phyloP scores from a whole-genome alignment of 2,797 vertebrate genomes.

The Paedocypris micromegethes region DNA sequence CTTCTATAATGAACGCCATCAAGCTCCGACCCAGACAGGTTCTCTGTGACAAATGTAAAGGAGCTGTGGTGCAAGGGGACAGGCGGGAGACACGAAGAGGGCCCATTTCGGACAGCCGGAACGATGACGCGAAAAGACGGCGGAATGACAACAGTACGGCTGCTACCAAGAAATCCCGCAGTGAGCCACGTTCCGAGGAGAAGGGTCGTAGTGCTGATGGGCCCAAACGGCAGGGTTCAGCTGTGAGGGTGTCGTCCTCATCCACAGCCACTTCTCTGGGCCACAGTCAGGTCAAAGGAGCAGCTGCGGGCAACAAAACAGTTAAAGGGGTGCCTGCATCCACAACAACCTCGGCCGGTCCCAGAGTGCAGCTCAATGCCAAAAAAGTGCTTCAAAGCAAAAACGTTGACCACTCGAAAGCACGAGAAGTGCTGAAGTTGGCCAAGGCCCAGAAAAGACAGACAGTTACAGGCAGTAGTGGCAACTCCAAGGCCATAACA shows the following conservation, averaged over 20 bases:
- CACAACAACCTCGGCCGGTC: slow-evolving; percentile 60
- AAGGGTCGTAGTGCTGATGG: slow-evolving; percentile 69
- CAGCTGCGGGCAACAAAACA: slow-evolving; percentile 60
- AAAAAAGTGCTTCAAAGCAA: slow-evolving; percentile 90
- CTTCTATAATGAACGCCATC: slow-evolving; percentile 96
- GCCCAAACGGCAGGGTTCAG: slow-evolving; percentile 74
- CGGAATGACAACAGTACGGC: slow-evolving; percentile 72
- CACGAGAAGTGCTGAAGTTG: slow-evolving; percentile 85
- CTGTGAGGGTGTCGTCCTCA: slow-evolving; percentile 70
- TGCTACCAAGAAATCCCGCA: slow-evolving; percentile 83
- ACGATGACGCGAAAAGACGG: slow-evolving; percentile 81
- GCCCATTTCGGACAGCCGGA: slow-evolving; percentile 73
- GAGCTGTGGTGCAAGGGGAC: slow-evolving; percentile 78
- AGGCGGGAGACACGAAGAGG: slow-evolving; percentile 81
- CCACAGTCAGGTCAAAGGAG: slow-evolving; percentile 70
- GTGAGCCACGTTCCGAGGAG: slow-evolving; percentile 79
- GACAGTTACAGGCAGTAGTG: slow-evolving; percentile 43
- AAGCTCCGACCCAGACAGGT: slow-evolving; percentile 94
- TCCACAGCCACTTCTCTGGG: slow-evolving; percentile 55
- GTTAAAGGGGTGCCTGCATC: slow-evolving; percentile 57
- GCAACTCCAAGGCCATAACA: slow-evolving; percentile 54
- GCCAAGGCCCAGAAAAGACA: slow-evolving; percentile 82
- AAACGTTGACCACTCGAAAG: slow-evolving; percentile 82
- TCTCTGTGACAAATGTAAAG: slow-evolving; percentile 95
- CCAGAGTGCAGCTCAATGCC: slow-evolving; percentile 79